Evolutionary conservation across 2,113 vertebrate genomes (phyloP).

Genomic region (Gnathonemus echidnorhynchus): DNA sequence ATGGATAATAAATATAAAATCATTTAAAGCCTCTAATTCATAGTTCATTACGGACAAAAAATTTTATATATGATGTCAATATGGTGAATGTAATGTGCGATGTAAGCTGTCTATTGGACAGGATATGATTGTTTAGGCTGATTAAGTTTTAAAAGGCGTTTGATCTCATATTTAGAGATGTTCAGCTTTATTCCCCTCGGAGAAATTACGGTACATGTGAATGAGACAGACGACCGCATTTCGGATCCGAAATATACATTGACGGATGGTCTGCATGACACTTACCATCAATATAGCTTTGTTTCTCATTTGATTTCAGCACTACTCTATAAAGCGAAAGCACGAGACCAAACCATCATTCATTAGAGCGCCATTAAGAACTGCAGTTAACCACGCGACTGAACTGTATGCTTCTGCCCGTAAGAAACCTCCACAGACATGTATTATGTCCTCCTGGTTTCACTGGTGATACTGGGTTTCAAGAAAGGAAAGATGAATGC

Average conservation of each 20-base stretch:
- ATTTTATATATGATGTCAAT: neutral
- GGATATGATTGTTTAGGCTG: neutral
- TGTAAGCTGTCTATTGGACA: neutral
- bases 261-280: neutral
- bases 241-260: neutral
- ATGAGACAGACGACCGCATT: neutral
- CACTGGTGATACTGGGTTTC: neutral
- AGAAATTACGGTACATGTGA: neutral
- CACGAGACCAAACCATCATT: neutral
- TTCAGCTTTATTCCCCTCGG: neutral
- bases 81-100: neutral
- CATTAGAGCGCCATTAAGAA: neutral
- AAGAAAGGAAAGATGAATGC: neutral
- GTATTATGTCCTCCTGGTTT: neutral
- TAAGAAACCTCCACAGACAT: neutral
- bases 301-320: slow-evolving; percentile 5
- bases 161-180: neutral
- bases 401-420: neutral
- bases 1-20: neutral
- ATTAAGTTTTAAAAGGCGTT: neutral
- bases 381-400: neutral
- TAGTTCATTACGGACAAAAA: neutral
- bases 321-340: neutral
- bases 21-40: neutral
- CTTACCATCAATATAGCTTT: neutral